Evolutionary conservation across 2,797 vertebrate genomes (phyloP).

Genomic region (Sebastes vulpes): DNA sequence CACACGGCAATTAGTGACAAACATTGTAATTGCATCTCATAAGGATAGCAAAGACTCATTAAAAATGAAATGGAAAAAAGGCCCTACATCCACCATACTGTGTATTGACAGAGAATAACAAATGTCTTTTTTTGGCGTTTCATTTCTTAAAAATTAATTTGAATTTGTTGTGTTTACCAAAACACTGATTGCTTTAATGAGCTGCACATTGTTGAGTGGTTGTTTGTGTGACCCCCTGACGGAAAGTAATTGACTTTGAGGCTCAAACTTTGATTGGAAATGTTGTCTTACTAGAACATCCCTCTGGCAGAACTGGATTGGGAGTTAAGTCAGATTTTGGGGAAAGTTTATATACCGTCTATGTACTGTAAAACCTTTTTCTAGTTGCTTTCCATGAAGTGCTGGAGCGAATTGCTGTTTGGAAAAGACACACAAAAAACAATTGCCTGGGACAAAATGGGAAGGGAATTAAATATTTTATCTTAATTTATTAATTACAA

Average conservation of each 20-base stretch:
- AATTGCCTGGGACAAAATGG: neutral
- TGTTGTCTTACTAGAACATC: constrained; percentile 46
- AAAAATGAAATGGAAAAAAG: constrained; percentile 40
- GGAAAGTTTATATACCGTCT: constrained; percentile 14
- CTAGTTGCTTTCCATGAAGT: neutral
- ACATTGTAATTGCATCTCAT: constrained; percentile 49
- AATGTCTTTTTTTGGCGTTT: constrained; percentile 28
- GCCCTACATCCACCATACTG: constrained; percentile 6
- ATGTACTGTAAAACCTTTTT: constrained; percentile 14
- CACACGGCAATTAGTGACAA: constrained; percentile 37
- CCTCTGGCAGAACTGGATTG: constrained; percentile 24
- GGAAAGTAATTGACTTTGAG: constrained; percentile 70
- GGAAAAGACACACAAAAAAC: neutral
- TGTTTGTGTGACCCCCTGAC: constrained; percentile 55
- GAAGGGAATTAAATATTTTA: neutral
- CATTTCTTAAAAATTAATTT: constrained; percentile 59
- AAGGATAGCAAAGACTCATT: constrained; percentile 53
- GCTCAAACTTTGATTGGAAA: constrained; percentile 69
- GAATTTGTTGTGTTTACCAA: constrained; percentile 64
- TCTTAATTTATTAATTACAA: constrained; percentile 13
- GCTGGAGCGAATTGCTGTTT: neutral
- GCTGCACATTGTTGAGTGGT: constrained; percentile 56
- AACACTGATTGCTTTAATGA: constrained; percentile 73
- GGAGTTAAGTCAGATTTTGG: constrained; percentile 1
- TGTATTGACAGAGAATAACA: constrained; percentile 33